Conservation (phyloP, 2,113 vertebrate genomes). For the Macrotis lagotis region DNA sequence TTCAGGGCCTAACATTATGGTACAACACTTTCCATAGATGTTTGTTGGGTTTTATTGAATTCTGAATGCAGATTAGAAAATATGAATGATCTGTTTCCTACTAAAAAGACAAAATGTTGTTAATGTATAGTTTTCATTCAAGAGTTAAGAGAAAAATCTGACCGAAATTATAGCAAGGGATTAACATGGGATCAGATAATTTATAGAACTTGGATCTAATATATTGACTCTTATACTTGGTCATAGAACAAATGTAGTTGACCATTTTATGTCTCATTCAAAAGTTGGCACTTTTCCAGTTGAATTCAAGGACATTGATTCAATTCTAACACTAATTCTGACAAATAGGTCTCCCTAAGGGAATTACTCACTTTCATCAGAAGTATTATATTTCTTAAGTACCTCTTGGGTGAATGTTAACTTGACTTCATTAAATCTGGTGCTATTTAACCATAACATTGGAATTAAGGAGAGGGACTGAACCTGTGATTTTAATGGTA, state of each 20-base stretch:
- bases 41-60: neutral
- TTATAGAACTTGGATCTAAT: neutral
- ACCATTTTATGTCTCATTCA: slow-evolving; percentile 32
- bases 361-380: neutral
- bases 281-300: neutral
- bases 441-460: neutral
- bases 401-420: neutral
- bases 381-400: slow-evolving; percentile 5
- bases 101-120: neutral
- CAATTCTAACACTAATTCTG: neutral
- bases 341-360: neutral
- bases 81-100: slow-evolving; percentile 1
- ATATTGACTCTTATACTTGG: neutral
- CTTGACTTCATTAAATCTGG: neutral
- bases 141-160: slow-evolving; percentile 12
- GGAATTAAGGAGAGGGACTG: neutral
- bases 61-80: neutral
- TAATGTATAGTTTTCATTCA: neutral
- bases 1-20: neutral
- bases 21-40: neutral
- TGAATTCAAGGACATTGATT: neutral
- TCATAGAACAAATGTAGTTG: neutral
- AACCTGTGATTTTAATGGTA: neutral
- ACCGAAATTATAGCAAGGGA: neutral
- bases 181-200: neutral